Evolutionary conservation across 2,888 invertebrate species (phyloP), one percentile per base, ranked within the genome.

Genomic region (Argynnis bischoffii): DNA sequence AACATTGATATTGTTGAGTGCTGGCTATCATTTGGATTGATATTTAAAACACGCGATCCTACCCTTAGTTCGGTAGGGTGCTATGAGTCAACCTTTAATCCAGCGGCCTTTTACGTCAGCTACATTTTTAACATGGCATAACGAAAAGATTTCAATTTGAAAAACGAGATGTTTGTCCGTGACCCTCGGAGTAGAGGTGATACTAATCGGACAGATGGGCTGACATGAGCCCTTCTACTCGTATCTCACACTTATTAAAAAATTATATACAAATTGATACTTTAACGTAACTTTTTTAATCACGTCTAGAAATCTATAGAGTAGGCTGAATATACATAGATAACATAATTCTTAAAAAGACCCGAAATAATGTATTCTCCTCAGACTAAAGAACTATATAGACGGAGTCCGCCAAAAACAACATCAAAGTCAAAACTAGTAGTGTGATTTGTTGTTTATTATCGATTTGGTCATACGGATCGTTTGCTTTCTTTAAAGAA

Each of bases 151-250:
- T 90, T 90, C 86, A 87, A 88, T 90, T 89, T 87, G 83, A 82
- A 79, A 81, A 82, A 78, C 78, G 84, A 82, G 80, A 82, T 83
- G 82, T 85, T 83, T 85, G 82, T 81, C 86, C 83, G 86, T 89
- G 88, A 88, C 88, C 88, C 84, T 84, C 81, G 87, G 84, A 86
- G 85, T 87, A 84, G 83, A 86, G 86, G 86, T 90, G 90, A 92
- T 91, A 86, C 83, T 90, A 90, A 89, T 90, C 91, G 88, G 92
- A 91, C 92, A 92, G 92, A 85, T 88, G 89, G 84, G 84, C 79
- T 85, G 90, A 89, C 87, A 83, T 79, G 83, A 81, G 83, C 70
- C 63, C 74, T 71, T 72, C 66, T 71, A 69, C 72, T 74, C 74
- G 75, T 76, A 74, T 76, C 76, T 75, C 76, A 75, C 56, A 18